Evolutionary conservation across 2,888 invertebrate genomes (phyloP).

Genomic region (Blomia tropicalis): DNA sequence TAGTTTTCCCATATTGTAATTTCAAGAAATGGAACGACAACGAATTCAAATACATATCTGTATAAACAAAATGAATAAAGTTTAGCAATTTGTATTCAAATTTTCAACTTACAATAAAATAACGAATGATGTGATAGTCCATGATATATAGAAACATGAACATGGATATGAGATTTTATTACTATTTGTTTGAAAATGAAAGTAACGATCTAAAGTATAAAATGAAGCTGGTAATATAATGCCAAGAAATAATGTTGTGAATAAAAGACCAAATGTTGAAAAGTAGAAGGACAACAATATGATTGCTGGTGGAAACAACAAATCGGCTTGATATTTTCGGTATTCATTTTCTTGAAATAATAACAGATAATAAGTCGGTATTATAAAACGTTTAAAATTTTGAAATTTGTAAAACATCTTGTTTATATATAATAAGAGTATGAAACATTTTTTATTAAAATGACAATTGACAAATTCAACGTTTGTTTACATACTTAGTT

Average conservation of each 20-base stretch:
- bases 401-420: too few relatives aligned
- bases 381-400: too few relatives aligned
- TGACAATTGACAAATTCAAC: too few relatives aligned
- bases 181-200: not conserved
- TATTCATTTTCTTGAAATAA: not conserved
- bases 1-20: conserved; percentile 51
- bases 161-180: not conserved
- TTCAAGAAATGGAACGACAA: conserved; percentile 53
- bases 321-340: not conserved
- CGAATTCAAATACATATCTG: conserved; percentile 34
- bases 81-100: not conserved
- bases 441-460: too few relatives aligned
- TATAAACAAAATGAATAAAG: not conserved
- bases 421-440: too few relatives aligned
- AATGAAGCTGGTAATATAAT: not conserved
- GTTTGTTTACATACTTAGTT: too few relatives aligned
- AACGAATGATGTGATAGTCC: conserved; percentile 2
- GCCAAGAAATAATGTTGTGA: not conserved
- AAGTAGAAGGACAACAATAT: not conserved
- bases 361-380: too few relatives aligned
- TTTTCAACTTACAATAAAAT: conserved; percentile 6
- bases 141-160: conserved; percentile 11
- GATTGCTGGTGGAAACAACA: not conserved
- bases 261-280: conserved; percentile 2
- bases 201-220: not conserved